Evolutionary conservation across 1,140 invertebrate species (phyloP).

Genomic region (Rhagoletis zephyria): DNA sequence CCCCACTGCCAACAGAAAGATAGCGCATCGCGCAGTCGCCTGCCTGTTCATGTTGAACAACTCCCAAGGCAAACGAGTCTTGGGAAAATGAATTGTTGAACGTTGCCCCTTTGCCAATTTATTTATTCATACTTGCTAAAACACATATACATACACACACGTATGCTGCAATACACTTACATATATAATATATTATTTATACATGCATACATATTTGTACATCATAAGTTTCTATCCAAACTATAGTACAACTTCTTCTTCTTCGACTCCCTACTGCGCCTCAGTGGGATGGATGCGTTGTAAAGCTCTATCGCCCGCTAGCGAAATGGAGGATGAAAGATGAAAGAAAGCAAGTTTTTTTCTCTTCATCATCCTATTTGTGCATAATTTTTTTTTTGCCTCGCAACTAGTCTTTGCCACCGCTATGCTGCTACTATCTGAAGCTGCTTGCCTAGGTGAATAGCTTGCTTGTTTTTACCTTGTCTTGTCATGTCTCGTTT

Average conservation of each 20-base stretch:
- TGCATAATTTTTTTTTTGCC: background rate
- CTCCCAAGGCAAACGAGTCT: constrained; percentile 59
- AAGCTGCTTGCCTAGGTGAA: constrained; percentile 25
- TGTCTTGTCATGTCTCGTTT: constrained; percentile 51
- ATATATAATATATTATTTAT: too few relatives aligned
- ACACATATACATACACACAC: background rate
- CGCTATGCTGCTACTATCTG: background rate
- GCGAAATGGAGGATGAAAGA: background rate
- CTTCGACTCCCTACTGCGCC: constrained; percentile 32
- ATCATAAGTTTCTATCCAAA: constrained; percentile 21
- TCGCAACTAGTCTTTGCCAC: background rate
- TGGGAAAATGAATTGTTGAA: constrained; percentile 57
- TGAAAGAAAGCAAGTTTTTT: constrained; percentile 49
- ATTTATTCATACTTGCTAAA: constrained; percentile 11
- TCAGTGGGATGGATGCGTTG: constrained; percentile 34
- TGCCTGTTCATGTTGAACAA: constrained; percentile 40
- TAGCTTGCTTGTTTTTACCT: constrained; percentile 1
- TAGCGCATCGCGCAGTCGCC: constrained; percentile 20
- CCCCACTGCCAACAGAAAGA: constrained; percentile 5
- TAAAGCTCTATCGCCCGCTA: background rate
- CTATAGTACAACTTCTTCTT: background rate
- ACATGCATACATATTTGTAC: background rate
- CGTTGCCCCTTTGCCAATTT: constrained; percentile 56
- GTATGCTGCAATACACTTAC: background rate
- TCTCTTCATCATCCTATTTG: background rate